Conservation (phyloP, 2,113 vertebrate genomes). For the Seriola quinqueradiata region DNA sequence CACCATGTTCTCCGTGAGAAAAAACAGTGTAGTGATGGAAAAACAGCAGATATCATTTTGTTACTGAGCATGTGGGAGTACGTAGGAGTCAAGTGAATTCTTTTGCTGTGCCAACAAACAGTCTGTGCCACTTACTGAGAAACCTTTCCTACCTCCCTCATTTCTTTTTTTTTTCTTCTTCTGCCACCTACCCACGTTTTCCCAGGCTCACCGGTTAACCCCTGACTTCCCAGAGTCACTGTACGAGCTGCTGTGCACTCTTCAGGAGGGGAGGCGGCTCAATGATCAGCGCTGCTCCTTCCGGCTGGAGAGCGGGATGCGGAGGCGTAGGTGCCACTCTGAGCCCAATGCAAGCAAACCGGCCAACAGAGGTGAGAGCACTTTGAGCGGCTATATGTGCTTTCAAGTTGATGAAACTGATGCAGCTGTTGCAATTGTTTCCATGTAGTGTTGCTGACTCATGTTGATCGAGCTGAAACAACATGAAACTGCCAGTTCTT, state of each 20-base stretch:
- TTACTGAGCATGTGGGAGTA: slow-evolving; percentile 47
- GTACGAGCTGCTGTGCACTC: slow-evolving; percentile 83
- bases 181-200: slow-evolving; percentile 37
- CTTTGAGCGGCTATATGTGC: background rate
- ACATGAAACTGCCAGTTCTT: slow-evolving; percentile 3
- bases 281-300: slow-evolving; percentile 89
- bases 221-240: slow-evolving; percentile 84
- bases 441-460: slow-evolving; percentile 39
- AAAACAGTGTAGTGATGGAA: slow-evolving; percentile 35
- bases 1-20: background rate
- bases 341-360: slow-evolving; percentile 82
- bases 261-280: slow-evolving; percentile 85
- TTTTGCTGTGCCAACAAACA: slow-evolving; percentile 62
- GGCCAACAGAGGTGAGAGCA: slow-evolving; percentile 69
- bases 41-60: slow-evolving; percentile 43
- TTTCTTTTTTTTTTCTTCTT: slow-evolving; percentile 20
- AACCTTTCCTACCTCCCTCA: slow-evolving; percentile 17
- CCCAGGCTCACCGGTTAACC: slow-evolving; percentile 77
- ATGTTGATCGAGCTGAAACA: slow-evolving; percentile 20
- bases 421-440: slow-evolving; percentile 36
- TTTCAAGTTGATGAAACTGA: background rate
- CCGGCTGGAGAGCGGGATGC: slow-evolving; percentile 63
- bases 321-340: slow-evolving; percentile 84
- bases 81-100: slow-evolving; percentile 50
- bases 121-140: slow-evolving; percentile 50